phyloP scores from a whole-genome alignment of 2,113 vertebrate species.

The Todiramphus chloris region DNA sequence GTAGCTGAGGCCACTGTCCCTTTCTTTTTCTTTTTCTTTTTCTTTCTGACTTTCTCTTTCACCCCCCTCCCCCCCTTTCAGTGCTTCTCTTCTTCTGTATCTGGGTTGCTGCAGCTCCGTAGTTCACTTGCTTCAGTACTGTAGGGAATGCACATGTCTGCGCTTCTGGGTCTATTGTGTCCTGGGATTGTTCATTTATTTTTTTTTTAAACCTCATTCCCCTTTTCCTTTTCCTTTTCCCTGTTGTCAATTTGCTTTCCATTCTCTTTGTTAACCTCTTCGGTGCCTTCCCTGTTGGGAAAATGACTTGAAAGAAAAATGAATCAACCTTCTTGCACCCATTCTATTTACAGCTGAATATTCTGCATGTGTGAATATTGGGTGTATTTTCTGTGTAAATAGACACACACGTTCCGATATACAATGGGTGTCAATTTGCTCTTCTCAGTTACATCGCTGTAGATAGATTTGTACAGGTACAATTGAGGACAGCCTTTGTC shows the following conservation, averaged over 20 bases:
- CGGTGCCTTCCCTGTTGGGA: slow-evolving; percentile 56
- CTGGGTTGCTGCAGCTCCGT: slow-evolving; percentile 63
- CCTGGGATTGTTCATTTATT: slow-evolving; percentile 53
- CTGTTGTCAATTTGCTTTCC: slow-evolving; percentile 56
- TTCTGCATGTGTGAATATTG: slow-evolving; percentile 42
- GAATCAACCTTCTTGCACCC: slow-evolving; percentile 41
- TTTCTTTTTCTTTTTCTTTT: slow-evolving; percentile 63
- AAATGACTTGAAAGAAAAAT: slow-evolving; percentile 63
- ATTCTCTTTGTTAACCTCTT: slow-evolving; percentile 65
- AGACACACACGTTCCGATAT: neutral
- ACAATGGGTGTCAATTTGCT: slow-evolving; percentile 43
- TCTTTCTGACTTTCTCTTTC: slow-evolving; percentile 56
- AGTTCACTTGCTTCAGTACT: slow-evolving; percentile 71
- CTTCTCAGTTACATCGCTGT: slow-evolving; percentile 36
- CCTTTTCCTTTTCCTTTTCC: slow-evolving; percentile 19
- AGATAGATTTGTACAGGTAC: slow-evolving; percentile 14
- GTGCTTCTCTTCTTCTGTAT: slow-evolving; percentile 59
- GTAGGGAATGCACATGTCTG: slow-evolving; percentile 73
- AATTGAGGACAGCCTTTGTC: neutral
- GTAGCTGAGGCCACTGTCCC: slow-evolving; percentile 75
- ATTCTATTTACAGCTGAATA: slow-evolving; percentile 30
- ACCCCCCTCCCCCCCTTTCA: slow-evolving; percentile 27
- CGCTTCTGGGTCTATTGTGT: slow-evolving; percentile 72
- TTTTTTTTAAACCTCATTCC: slow-evolving; percentile 41
- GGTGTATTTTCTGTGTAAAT: slow-evolving; percentile 37